Conservation (phyloP, 2,113 vertebrate species). For the Microcebus tavaratra region DNA sequence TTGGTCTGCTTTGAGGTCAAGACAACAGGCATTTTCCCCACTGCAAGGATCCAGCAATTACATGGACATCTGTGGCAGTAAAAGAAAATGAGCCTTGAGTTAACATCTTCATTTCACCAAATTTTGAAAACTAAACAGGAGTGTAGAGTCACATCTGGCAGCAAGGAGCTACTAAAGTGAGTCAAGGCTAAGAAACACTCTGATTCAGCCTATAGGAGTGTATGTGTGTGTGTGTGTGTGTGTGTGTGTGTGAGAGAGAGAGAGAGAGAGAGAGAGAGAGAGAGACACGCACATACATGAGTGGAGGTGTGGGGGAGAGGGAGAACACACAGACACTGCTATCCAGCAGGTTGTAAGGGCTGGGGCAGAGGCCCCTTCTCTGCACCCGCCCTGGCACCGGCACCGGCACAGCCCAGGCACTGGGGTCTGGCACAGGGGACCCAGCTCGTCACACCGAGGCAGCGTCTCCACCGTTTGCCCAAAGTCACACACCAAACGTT, state of each 20-base stretch:
- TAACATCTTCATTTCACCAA: conserved; percentile 26
- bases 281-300: too few relatives aligned
- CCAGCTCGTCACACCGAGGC: not conserved
- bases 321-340: not conserved
- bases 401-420: not conserved
- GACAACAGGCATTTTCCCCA: not conserved
- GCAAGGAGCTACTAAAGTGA: not conserved
- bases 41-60: not conserved
- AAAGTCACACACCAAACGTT: not conserved
- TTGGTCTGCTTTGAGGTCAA: not conserved
- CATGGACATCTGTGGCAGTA: not conserved
- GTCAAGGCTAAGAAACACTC: not conserved
- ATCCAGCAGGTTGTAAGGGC: not conserved
- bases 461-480: not conserved
- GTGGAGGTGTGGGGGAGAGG: too few relatives aligned
- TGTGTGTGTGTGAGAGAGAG: too few relatives aligned
- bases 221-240: not conserved
- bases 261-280: too few relatives aligned
- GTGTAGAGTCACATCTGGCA: not conserved
- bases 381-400: not conserved
- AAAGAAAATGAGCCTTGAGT: conserved; percentile 13
- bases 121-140: not conserved
- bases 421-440: not conserved
- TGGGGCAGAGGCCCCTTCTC: not conserved
- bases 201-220: not conserved